Evolutionary conservation across 2,888 invertebrate species (phyloP), one percentile per base, ranked within the genome.

Genomic region (Drosophila rubida): DNA sequence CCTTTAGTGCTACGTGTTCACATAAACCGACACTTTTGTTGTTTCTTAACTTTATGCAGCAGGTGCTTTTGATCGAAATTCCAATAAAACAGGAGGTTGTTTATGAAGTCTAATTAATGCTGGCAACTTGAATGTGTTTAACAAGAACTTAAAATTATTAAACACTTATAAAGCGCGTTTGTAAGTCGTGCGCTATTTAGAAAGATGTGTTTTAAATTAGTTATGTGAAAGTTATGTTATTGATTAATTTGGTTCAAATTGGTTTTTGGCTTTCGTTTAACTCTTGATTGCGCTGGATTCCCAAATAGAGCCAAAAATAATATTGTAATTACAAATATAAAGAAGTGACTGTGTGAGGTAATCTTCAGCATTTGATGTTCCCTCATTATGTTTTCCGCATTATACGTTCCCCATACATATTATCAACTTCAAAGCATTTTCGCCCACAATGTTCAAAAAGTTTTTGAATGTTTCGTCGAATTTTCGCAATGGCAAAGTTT

Each of bases 401-500:
- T 46, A 58, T 69, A 19, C 65, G 54, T 69, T 71, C 13, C 1
- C 48, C 51, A 66, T 66, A 65, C 51, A 66, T 66, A 65, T 69
- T 61, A 75, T 64, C 57, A 22, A 81, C 75, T 80, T 82, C 80
- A 82, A 82, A 82, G 86, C 73, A 70, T 65, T 70, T 73, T 19
- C 58, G 51, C 48, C 69, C 62, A 35, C 68, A 69, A 37, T 16
- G 41, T 59, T 55, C 63, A 63, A 64, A 82, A 85, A 78, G 57
- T 81, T 80, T 72, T 45, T 25, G 39, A 69, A 72, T 63, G 61
- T 66, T 80, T 82, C 85, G 85, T 75, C 72, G 61, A 82, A 82
- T 68, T 81, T 85, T 69, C 50, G 79, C 72, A 75, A 54, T 72
- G 80, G 65, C 62, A 80, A 85, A 80, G 68, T 82, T 75, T 73